Base-by-base conservation (phyloP, 2,113 vertebrate genomes). In the Sciurus niger region DNA sequence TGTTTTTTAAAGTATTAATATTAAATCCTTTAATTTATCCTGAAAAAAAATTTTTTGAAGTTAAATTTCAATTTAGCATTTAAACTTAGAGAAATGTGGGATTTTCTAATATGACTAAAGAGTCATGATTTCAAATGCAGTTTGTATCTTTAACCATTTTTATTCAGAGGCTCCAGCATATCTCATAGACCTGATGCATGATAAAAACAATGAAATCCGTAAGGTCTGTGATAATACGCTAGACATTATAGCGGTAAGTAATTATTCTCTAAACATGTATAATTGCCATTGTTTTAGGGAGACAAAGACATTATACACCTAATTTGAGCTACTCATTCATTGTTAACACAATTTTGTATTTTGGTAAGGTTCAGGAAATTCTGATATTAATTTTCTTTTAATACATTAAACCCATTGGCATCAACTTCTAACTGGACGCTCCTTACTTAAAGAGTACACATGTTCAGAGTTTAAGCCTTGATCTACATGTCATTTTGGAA, bases 211-310 rank as follows among this genome's bases (percentile, higher is more conserved):
- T 0, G 99, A 99, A 98, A 99, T 99, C 65, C 99, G 99, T 37
- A 99, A 99, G 98, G 99, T 99, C 90, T 99, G 99, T 96, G 99
- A 99, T 98, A 99, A 99, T 98, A 99, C 99, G 0, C 98, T 99
- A 86, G 99, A 99, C 89, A 99, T 99, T 68, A 99, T 99, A 70
- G 99, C 99, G 88, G 99, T 99, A 97, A 98, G 99, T 99, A 89
- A 51, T 79, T 90, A 63, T 63, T 48, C 30, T 53, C 43, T 77
- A 84, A 82, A 73, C 37, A 48, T 85, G 9, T 92, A n/a, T 74
- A 70, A 48, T 60, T 63, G 48, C 46, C 51, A 92, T 94, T 43
- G 34, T 80, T 63, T 79, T 12, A 70, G 83, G n/a, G 3, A 2
- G 8, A 37, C 12, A 46, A 90, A 76, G 51, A 73, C 32, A 87